Base-by-base conservation (phyloP, 2,797 vertebrate species). In the Cryptoblepharus egeriae region DNA sequence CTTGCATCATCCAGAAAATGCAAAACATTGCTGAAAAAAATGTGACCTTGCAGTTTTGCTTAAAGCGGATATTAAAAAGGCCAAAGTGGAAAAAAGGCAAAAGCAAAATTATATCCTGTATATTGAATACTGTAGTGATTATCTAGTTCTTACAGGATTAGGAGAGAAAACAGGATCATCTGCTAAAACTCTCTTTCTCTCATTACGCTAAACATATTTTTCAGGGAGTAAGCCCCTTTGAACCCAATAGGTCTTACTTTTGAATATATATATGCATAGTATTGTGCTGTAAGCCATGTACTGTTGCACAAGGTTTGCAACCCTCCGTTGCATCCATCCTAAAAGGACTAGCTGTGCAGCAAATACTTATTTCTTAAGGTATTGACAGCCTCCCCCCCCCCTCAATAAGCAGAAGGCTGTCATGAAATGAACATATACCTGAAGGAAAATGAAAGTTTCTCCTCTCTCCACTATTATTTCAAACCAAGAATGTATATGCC, bases 1-100 rank as follows among this genome's bases (percentile, higher is more conserved):
- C 15, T 83, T 35, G 16, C 52, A 49, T 84, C 82, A 68, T 60
- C 64, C 55, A 74, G 24, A 74, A 77, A 24, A 61, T 16, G 30
- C 24, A 69, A 39, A 70, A 24, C 20, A 49, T 32, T 52, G 30
- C 32, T 28, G 26, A 70, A 26, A 77, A 72, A 20, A 39, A 57
- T 78, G 28, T 63, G 42, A 76, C 24, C 28, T 77, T 26, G 7
- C 63, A 39, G 18, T 26, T 61, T 42, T 35, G 35, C 35, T 35
- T 79, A 74, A 5, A 67, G 18, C 30, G 4, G 35, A 35, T 26
- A 20, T 52, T 70, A n/a, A 61, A 82, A 82, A 30, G 16, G 64
- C 16, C 28, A 49, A 71, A 60, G 35, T 24, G 42, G 16, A 72
- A 72, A 65, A 63, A 13, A 8, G 9, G 13, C 2, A 9, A 30